Conservation (phyloP, 2,797 vertebrate species). For the Mus caroli region DNA sequence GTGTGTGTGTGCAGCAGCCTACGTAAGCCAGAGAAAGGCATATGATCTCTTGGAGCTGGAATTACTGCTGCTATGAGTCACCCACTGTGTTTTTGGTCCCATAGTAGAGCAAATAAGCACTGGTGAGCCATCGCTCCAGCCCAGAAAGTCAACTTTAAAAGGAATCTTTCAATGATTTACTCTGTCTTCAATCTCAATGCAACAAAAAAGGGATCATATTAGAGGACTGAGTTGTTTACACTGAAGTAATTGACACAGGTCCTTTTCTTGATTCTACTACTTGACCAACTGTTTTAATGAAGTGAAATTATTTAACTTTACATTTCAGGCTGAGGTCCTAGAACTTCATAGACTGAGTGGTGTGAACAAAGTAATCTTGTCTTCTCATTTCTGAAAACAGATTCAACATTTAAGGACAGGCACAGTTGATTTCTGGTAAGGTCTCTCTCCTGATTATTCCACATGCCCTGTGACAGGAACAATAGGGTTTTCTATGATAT, state of each 20-base stretch:
- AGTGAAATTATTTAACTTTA: not conserved
- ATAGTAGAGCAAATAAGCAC: not conserved
- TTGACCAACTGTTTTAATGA: not conserved
- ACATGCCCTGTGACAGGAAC: not conserved
- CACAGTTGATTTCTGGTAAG: not conserved
- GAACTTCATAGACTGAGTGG: too few relatives aligned
- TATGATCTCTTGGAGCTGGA: not conserved
- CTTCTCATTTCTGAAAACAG: not conserved
- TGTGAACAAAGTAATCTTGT: not conserved
- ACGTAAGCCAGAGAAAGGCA: not conserved
- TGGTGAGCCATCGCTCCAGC: not conserved
- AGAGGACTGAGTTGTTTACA: not conserved
- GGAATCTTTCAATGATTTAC: not conserved
- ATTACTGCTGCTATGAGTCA: not conserved
- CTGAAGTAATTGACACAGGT: not conserved
- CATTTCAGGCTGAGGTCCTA: not conserved
- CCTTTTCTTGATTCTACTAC: not conserved
- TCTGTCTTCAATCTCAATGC: conserved; percentile 15
- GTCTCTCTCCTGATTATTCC: not conserved
- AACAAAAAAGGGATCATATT: not conserved
- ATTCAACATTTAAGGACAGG: not conserved
- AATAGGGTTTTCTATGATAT: not conserved
- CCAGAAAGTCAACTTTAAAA: not conserved
- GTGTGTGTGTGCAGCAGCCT: not conserved
- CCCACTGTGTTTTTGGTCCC: not conserved